phyloP scores from a whole-genome alignment of 2,113 vertebrate species.

The Pomatostomus ruficeps region DNA sequence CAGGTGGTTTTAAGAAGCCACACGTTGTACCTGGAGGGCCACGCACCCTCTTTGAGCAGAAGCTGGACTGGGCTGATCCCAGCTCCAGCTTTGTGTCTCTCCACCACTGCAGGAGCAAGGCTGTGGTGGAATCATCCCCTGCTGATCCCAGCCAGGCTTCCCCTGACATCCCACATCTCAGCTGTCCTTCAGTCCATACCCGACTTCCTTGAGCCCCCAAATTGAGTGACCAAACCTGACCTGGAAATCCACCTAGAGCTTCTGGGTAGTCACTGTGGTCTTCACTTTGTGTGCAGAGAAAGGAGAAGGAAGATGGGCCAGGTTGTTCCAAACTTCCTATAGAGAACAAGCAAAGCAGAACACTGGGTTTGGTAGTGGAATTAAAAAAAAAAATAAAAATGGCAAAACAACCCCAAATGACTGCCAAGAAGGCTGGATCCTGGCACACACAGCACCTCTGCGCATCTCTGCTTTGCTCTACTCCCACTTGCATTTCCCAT shows the following conservation, averaged over 20 bases:
- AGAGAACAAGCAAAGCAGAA: background rate
- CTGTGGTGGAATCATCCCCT: background rate
- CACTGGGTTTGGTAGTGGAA: background rate
- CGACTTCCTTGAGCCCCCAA: background rate
- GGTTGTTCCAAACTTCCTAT: background rate
- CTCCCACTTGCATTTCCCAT: background rate
- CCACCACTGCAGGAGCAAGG: background rate
- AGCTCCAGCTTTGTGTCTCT: background rate
- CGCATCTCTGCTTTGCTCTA: background rate
- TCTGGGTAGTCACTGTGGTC: background rate
- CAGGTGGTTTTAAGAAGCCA: background rate
- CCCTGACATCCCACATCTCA: background rate
- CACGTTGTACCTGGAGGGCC: background rate
- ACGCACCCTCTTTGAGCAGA: accelerated
- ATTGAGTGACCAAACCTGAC: background rate
- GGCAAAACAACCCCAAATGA: background rate
- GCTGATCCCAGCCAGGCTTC: background rate
- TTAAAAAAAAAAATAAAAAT: background rate
- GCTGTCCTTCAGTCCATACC: background rate
- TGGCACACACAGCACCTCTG: background rate
- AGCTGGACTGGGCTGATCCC: background rate
- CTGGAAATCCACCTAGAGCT: background rate
- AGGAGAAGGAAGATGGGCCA: background rate
- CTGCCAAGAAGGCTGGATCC: background rate
- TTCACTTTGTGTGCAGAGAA: background rate